These are phyloP conservation scores for Peribatodes rhomboidaria DNA, from an alignment of 2,888 invertebrate genomes.

Conservation along the genomic window DNA sequence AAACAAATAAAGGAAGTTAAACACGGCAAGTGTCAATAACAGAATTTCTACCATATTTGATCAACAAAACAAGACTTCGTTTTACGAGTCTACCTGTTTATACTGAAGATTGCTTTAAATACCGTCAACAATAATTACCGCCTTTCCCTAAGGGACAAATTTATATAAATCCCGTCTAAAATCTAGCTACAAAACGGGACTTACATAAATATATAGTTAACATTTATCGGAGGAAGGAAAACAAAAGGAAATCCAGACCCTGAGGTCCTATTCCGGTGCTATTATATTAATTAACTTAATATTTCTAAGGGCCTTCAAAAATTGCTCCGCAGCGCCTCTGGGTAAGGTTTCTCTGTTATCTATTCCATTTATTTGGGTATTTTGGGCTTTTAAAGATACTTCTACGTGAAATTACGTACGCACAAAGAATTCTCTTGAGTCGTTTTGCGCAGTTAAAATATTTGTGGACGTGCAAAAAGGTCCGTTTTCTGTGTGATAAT, in stretches of 20 bases:
- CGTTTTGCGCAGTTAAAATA: conserved; percentile 10
- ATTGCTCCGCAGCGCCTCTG: conserved; percentile 27
- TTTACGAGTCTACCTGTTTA: not conserved
- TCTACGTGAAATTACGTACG: conserved; percentile 17
- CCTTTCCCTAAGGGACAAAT: not conserved
- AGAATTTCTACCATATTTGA: too few species aligned
- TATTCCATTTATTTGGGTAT: conserved; percentile 29
- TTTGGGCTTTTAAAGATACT: conserved; percentile 29
- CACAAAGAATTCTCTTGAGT: not conserved
- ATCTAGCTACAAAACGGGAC: conserved; percentile 41
- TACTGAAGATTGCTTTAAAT: conserved; percentile 2
- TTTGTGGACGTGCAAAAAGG: not conserved
- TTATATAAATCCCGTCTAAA: conserved; percentile 43
- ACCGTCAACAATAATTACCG: conserved; percentile 11
- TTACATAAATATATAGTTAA: conserved; percentile 34
- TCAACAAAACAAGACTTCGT: not conserved
- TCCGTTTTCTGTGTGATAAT: conserved; percentile 1
- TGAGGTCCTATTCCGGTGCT: conserved; percentile 40
- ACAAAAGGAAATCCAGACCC: conserved; percentile 51
- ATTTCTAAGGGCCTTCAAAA: conserved; percentile 45
- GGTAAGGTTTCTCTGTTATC: conserved; percentile 38
- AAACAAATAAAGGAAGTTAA: too few species aligned
- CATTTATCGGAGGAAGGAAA: conserved; percentile 36
- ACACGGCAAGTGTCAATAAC: too few species aligned
- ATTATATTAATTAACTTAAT: conserved; percentile 54